Percentiles rank a stretch among this genome's conserved stretches.
Evolutionary conservation across 2,888 invertebrate species (phyloP).

Genomic region (Pseudococcus jackbeardsleyi): DNA sequence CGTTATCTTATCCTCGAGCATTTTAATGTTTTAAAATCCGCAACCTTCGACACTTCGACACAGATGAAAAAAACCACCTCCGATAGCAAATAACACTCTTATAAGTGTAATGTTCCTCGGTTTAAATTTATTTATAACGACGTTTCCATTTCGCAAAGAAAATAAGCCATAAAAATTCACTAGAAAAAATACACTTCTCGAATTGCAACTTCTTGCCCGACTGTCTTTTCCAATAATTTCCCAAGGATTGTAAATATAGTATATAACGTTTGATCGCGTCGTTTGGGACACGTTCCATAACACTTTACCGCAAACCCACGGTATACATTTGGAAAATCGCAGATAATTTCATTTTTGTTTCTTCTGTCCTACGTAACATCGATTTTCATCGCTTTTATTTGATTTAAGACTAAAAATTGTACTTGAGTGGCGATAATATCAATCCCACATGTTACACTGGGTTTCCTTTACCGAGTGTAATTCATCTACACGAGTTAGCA

Average conservation of each 20-base stretch:
- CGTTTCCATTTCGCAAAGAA: not conserved
- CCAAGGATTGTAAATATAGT: not conserved
- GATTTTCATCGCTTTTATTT: constrained; percentile 19
- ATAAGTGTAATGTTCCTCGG: not conserved
- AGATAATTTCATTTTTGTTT: not conserved
- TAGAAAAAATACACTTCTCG: not conserved
- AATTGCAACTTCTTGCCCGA: not conserved
- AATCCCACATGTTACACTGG: not conserved
- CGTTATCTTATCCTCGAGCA: not conserved
- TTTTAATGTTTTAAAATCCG: not conserved
- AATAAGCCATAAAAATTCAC: constrained; percentile 8
- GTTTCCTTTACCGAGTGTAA: not conserved
- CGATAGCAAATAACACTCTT: not conserved
- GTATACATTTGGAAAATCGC: not conserved
- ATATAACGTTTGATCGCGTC: constrained; percentile 11
- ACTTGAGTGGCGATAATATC: not conserved
- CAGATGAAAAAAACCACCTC: not conserved
- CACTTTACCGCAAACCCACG: not conserved
- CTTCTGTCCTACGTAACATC: not conserved
- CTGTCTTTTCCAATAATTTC: constrained; percentile 1
- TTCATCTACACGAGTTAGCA: not conserved
- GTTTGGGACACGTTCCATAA: not conserved
- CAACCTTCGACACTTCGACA: not conserved
- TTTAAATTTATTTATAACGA: not conserved
- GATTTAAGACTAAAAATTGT: not conserved